Evolutionary conservation across 2,113 vertebrate species (phyloP).

Genomic region (Marmota flaviventris): DNA sequence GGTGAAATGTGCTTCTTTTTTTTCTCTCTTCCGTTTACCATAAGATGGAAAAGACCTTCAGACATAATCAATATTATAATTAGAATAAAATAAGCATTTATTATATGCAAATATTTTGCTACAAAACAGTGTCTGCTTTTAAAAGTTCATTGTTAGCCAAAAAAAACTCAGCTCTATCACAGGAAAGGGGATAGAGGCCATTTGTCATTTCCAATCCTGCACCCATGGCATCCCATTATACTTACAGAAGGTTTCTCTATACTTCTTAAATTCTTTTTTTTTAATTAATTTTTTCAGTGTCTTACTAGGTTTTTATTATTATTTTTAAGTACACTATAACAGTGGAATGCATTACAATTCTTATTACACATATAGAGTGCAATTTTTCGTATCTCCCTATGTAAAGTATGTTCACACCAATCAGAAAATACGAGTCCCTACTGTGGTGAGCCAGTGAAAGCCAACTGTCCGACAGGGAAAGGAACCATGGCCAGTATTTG

Average conservation of each 20-base stretch:
- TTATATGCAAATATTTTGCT: background rate
- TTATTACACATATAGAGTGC: too few species aligned
- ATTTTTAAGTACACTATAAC: too few species aligned
- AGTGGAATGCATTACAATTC: too few species aligned
- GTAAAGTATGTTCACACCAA: background rate
- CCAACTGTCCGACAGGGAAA: background rate
- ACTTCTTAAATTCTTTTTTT: background rate
- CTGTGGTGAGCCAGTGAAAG: background rate
- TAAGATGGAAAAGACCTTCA: conserved; percentile 27
- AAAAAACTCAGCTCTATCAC: conserved; percentile 23
- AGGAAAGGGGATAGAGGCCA: background rate
- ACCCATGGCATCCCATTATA: background rate
- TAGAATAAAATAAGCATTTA: background rate
- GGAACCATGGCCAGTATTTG: background rate
- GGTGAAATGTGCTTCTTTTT: background rate
- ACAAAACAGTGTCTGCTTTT: background rate
- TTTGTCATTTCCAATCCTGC: background rate
- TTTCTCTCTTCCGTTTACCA: background rate
- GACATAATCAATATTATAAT: background rate
- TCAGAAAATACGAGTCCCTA: background rate
- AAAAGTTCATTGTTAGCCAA: background rate
- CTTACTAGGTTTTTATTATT: too few species aligned
- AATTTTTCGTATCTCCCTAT: too few species aligned
- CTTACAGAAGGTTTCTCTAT: background rate
- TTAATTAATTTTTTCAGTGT: too few species aligned